Conservation (phyloP, 2,113 vertebrate genomes). For the Emydocephalus ijimae region DNA sequence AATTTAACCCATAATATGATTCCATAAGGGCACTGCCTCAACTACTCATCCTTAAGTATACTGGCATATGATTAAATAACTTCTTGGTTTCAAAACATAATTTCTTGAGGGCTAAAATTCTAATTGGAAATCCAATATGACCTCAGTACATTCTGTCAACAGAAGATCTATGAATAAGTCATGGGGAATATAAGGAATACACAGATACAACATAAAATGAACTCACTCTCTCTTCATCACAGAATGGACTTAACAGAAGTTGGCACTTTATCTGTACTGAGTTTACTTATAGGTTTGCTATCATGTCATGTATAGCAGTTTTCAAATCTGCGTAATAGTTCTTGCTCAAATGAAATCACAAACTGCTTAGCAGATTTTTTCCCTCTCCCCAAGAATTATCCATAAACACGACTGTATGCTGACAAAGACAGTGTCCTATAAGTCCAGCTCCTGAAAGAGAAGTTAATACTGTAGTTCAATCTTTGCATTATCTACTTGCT, state of each 20-base stretch:
- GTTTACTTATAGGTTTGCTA: not conserved
- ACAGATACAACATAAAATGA: not conserved
- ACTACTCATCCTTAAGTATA: not conserved
- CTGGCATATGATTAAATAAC: not conserved
- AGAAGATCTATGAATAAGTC: not conserved
- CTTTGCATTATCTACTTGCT: not conserved
- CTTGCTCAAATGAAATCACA: not conserved
- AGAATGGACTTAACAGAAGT: not conserved
- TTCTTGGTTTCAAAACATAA: not conserved
- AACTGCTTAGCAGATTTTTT: not conserved
- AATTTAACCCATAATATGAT: not conserved
- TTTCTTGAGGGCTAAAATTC: not conserved
- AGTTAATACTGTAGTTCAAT: not conserved
- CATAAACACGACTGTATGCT: not conserved
- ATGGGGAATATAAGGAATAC: not conserved
- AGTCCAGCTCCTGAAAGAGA: not conserved
- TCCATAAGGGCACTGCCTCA: not conserved
- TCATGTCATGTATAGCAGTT: not conserved
- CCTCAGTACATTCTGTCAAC: no score
- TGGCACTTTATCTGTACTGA: not conserved
- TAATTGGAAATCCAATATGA: not conserved
- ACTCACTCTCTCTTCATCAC: not conserved
- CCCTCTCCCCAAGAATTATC: not conserved
- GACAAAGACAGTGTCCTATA: not conserved
- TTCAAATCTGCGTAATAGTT: not conserved